Base-by-base conservation (phyloP, 1,140 invertebrate species). In the Euwallacea similis region DNA sequence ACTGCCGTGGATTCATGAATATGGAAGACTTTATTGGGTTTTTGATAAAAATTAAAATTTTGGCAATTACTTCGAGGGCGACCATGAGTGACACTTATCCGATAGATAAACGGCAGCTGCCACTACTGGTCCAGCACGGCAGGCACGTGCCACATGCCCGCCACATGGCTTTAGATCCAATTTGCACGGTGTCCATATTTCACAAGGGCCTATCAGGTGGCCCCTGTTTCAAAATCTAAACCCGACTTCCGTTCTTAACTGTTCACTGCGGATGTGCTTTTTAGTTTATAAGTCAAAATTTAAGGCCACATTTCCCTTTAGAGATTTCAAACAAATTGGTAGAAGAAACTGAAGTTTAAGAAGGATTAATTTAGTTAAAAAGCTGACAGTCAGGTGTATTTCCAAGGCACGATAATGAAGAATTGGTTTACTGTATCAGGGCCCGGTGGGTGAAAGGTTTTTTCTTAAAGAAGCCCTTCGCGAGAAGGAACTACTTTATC, bases 181-280 rank as follows among this genome's bases (percentile, higher is more conserved):
- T 69, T 69, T 69, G 67, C 67, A 69, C 67, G 67, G 67, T 69
- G 67, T 69, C 67, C 67, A 69, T 69, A 69, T 69, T 69, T 69
- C 67, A 62, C 67, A 42, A 33, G 16, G 55, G 8, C 42, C 21
- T 62, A 69, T 54, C 59, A 54, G 58, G 67, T 62, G 46, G 67
- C 62, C n/a, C 58, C 61, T 55, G 55, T 59, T 68, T 61, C 15
- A 62, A 67, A 68, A 60, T 61, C 66, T 68, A 68, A 68, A 60
- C 56, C 41, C 44, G 58, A 68, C 66, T 67, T 67, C 65, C 65
- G 65, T 67, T 33, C 21, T 33, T 67, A 21, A 58, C 58, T 44
- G 56, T 59, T 67, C 55, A 67, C 42, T 43, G 58, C 55, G 11
- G 46, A 13, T 16, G 6, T 59, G 44, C 13, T 58, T 59, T 67